A percentile compares a stretch with the other conserved stretches of the same genome.
These are phyloP conservation scores for Chromobotia macracanthus DNA, from an alignment of 2,797 vertebrate genomes.

Conservation along the genomic window DNA sequence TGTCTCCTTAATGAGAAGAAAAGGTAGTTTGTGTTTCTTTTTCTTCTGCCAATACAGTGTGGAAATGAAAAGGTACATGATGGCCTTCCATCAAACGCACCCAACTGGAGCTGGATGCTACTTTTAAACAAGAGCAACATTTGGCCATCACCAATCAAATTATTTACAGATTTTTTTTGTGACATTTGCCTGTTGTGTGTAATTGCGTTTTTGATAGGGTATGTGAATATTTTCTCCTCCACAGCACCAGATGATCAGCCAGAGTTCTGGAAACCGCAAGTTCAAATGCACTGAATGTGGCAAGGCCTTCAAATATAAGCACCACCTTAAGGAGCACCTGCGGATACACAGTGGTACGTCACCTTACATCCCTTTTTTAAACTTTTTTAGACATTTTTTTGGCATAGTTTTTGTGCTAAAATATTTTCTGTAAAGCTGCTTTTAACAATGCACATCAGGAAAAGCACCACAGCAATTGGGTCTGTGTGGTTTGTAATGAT, in stretches of 20 bases:
- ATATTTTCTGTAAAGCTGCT: neutral
- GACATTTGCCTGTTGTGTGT: slow-evolving; percentile 76
- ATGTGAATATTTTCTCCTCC: slow-evolving; percentile 68
- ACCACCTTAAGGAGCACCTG: slow-evolving; percentile 99
- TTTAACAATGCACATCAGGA: neutral
- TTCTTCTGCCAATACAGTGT: slow-evolving; percentile 67
- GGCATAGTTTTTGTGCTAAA: neutral
- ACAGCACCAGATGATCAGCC: slow-evolving; percentile 99
- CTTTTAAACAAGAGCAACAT: slow-evolving; percentile 73
- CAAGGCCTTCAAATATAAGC: slow-evolving; percentile 99
- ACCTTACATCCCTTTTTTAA: slow-evolving; percentile 61
- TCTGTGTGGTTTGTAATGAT: neutral
- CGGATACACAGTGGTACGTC: slow-evolving; percentile 99
- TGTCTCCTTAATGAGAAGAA: too few relatives aligned
- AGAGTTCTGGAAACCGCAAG: slow-evolving; percentile 99
- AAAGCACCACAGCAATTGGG: neutral
- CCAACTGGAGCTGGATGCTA: slow-evolving; percentile 80
- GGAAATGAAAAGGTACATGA: slow-evolving; percentile 83
- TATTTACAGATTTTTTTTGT: too few relatives aligned
- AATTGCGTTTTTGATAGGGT: slow-evolving; percentile 55
- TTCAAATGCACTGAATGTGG: slow-evolving; percentile 99
- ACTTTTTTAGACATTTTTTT: too few relatives aligned
- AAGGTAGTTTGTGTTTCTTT: slow-evolving; percentile 66
- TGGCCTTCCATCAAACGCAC: too few relatives aligned
- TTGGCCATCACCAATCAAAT: slow-evolving; percentile 76